Evolutionary conservation across 2,113 vertebrate species (phyloP).

Genomic region (Actinemys pallida): DNA sequence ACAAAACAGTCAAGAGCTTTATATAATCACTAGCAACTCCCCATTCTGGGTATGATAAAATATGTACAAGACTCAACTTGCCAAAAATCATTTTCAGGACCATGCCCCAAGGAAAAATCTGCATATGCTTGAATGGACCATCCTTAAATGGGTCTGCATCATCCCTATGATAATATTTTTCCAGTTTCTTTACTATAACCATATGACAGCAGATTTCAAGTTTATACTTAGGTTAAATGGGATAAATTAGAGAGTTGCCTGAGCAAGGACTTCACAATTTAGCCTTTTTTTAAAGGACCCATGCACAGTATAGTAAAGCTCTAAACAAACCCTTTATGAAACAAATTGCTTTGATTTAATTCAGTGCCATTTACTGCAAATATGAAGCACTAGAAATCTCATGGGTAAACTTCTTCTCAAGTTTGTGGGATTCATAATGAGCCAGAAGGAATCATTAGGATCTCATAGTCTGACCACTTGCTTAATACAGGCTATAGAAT

Average conservation of each 20-base stretch:
- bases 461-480: no score
- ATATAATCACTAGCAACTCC: not conserved
- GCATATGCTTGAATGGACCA: not conserved
- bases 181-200: not conserved
- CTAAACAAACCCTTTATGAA: not conserved
- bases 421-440: not conserved
- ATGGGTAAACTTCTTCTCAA: not conserved
- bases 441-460: not conserved
- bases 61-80: not conserved
- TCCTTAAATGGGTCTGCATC: not conserved
- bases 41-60: not conserved
- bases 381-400: not conserved
- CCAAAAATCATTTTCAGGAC: not conserved
- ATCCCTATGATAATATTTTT: not conserved
- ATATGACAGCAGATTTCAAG: not conserved
- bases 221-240: not conserved
- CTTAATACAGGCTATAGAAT: no score
- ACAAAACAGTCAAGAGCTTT: not conserved
- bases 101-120: not conserved
- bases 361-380: no score
- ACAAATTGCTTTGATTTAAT: no score
- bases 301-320: not conserved
- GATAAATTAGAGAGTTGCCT: not conserved
- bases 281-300: no score
- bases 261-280: not conserved